Evolutionary conservation across 2,797 vertebrate genomes (phyloP), one percentile per base, ranked within the genome.

Genomic region (Typhlichthys eigenmanni): DNA sequence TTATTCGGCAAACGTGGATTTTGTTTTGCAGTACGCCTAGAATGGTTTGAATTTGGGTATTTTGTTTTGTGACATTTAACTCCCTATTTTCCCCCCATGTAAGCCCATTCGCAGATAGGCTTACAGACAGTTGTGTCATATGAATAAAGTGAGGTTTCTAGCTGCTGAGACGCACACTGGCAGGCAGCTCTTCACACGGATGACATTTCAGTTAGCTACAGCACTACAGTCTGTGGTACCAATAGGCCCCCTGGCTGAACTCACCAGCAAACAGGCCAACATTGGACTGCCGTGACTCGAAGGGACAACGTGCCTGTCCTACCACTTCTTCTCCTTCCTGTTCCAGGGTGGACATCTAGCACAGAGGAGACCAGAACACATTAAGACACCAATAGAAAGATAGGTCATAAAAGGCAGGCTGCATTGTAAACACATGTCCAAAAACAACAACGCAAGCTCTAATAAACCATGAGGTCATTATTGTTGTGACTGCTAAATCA

Each of bases 241-340:
- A 38, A 6, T 38, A 48, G 47, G 11, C 51, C 51, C 4, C 1
- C 12, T 13, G 19, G 51, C 10, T 0, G 48, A 11, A 76, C 92
- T 87, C 83, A 97, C 96, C 95, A 63, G 95, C 94, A 34, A 97
- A 97, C 45, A 97, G 82, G 52, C 95, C 96, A 0, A 96, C 94
- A 4, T 94, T 94, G 84, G 95, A 95, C 79, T 98, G 96, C 61
- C 93, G 93, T 0, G 95, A 93, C 29, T 98, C 96, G 1, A 96
- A 98, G 64, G 96, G 96, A 64, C 96, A 97, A 0, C 95, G 93
- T 0, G 95, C 96, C 74, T 97, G 95, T 14, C 96, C 96, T 2
- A 95, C 93, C 76, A 97, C 82, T 69, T 98, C 96, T 63, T 96
- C 95, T 0, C 96, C 96, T n/a, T 94, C 94, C 89, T 95, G 95